phyloP scores from a whole-genome alignment of 2,797 vertebrate species.

The Siniperca scherzeri region DNA sequence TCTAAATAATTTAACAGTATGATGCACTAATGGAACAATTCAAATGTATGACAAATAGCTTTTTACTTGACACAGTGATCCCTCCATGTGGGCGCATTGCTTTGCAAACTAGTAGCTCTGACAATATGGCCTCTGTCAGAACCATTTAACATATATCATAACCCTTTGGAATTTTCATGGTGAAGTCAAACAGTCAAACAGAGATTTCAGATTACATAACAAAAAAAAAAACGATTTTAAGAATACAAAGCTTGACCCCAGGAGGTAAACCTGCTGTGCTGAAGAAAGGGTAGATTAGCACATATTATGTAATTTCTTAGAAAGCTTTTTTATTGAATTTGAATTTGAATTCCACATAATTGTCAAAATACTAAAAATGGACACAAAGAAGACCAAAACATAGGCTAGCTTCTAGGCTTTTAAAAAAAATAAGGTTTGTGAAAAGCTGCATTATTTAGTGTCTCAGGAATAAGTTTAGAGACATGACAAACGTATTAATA shows the following conservation, averaged over 20 bases:
- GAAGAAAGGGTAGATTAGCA: slow-evolving; percentile 55
- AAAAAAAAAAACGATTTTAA: slow-evolving; percentile 63
- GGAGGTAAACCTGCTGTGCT: slow-evolving; percentile 32
- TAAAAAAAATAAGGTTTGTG: slow-evolving; percentile 1
- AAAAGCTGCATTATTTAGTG: slow-evolving; percentile 19
- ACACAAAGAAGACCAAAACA: not conserved
- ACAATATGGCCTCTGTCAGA: slow-evolving; percentile 40
- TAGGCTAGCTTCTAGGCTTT: not conserved
- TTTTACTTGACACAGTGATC: not conserved
- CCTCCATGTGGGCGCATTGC: not conserved
- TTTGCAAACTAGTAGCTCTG: slow-evolving; percentile 6
- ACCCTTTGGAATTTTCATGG: slow-evolving; percentile 53
- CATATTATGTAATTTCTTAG: slow-evolving; percentile 53
- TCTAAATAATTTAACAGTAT: not conserved
- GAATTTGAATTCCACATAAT: not conserved
- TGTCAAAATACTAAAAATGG: not conserved
- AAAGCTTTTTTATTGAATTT: not conserved
- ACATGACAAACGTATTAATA: slow-evolving; percentile 63
- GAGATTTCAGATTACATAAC: slow-evolving; percentile 70
- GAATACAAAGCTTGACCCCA: slow-evolving; percentile 42
- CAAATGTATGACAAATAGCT: not conserved
- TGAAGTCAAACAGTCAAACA: slow-evolving; percentile 46
- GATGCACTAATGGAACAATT: not conserved
- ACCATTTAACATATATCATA: slow-evolving; percentile 37
- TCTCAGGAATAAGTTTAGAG: slow-evolving; percentile 58